Base-by-base conservation (phyloP, 2,797 vertebrate species). In the Acrossocheilus wenchowensis region DNA sequence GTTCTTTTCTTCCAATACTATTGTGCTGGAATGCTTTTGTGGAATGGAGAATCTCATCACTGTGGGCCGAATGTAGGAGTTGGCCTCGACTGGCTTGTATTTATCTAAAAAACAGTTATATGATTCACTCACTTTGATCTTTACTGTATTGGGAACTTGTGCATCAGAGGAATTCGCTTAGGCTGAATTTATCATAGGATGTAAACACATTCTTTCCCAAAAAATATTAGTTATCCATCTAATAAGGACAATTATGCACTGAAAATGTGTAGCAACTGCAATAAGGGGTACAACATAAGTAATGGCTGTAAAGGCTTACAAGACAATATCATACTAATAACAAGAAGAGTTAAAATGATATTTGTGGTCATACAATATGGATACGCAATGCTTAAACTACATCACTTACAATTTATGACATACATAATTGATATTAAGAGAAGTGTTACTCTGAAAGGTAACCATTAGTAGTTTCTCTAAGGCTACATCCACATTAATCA, bases 251-350 rank as follows among this genome's bases (percentile, higher is more conserved):
- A 45, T 45, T 74, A 8, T 2, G 1, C 14, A 5, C 36, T 60
- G 52, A 75, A 75, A 66, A 26, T n/a, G 43, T 8, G 7, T 50
- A 34, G 10, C 17, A 74, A 50, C 45, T 50, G 72, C 14, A 21
- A 21, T 21, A 57, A 54, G 34, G 17, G 3, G 3, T 54, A n/a
- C 21, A 17, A 8, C 12, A n/a, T 71, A 48, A 77, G 48, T 72
- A 72, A 72, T 43, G 69, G 39, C 2, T n/a, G 34, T 19, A 74
- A 30, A 74, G 6, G 66, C 34, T 64, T 64, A 45, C n/a, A 36
- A 19, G 57, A 82, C 57, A 68, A 64, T 39, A 86, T 92, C 91
- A 91, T 90, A 91, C 92, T 92, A 92, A 93, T 94, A 94, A 94
- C 91, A 89, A 92, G 62, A 64, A 64, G 6, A 23, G 26, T 12